Percentiles rank a stretch among this genome's conserved stretches.
Conservation (phyloP, 2,888 invertebrate species). For the Aspidiotus destructor region DNA sequence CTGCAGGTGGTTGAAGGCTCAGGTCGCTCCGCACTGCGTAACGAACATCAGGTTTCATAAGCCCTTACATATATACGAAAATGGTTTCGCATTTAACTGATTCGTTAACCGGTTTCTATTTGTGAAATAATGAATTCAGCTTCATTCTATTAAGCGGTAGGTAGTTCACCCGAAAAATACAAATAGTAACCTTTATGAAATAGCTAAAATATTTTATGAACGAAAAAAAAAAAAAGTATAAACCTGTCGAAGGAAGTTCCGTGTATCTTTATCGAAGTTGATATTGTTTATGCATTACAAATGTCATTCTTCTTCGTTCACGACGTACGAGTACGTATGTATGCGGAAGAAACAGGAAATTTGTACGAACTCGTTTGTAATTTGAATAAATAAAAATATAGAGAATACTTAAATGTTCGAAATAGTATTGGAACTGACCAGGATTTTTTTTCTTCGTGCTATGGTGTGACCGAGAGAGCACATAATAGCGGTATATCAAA, state of each 20-base stretch:
- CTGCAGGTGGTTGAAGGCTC: background rate
- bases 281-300: background rate
- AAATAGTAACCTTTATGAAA: background rate
- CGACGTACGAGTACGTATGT: no score
- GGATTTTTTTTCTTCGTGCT: no score
- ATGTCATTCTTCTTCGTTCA: background rate
- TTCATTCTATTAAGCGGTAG: background rate
- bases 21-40: background rate
- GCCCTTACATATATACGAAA: background rate
- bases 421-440: no score
- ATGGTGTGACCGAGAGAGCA: no score
- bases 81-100: background rate
- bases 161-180: background rate
- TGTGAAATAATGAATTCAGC: slow-evolving; percentile 1
- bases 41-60: slow-evolving; percentile 2
- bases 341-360: background rate
- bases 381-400: background rate
- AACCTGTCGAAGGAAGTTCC: background rate
- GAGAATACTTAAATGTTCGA: no score
- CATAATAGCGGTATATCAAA: no score
- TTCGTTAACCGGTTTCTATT: background rate
- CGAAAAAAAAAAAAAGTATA: background rate
- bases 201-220: slow-evolving; percentile 2
- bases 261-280: background rate
- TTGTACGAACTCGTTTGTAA: background rate